phyloP scores from a whole-genome alignment of 2,113 vertebrate species.

The Amblyornis subalaris region DNA sequence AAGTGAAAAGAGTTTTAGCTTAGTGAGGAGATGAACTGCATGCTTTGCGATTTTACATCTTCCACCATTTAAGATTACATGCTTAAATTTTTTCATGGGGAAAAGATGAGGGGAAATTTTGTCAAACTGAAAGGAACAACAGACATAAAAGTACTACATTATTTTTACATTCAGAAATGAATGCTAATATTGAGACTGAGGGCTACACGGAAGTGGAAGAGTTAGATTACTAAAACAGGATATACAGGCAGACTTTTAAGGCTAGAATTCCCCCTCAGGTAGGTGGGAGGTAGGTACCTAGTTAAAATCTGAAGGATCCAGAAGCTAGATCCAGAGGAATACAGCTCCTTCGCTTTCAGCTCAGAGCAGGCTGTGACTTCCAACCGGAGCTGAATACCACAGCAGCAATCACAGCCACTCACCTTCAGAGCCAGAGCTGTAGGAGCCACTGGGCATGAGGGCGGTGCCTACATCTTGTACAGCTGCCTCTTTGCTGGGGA shows the following conservation, averaged over 20 bases:
- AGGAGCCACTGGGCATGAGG: accelerated
- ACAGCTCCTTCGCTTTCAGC: background rate
- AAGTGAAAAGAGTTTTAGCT: background rate
- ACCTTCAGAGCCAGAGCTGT: background rate
- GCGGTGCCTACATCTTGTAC: background rate
- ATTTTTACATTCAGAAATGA: slow-evolving; percentile 10
- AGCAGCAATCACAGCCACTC: background rate
- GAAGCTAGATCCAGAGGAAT: background rate
- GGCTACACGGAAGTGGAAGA: background rate
- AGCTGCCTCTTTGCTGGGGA: background rate
- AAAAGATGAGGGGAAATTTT: background rate
- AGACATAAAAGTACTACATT: background rate
- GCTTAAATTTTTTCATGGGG: background rate
- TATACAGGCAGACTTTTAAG: background rate
- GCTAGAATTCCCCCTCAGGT: background rate
- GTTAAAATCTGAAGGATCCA: background rate
- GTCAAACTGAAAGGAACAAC: slow-evolving; percentile 7
- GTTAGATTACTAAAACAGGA: background rate
- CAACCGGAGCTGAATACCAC: accelerated
- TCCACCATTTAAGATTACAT: background rate
- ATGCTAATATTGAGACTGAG: background rate
- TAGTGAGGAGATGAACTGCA: background rate
- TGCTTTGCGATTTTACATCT: background rate
- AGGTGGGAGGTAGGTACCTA: background rate
- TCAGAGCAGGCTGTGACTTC: background rate